A percentile compares a stretch with the other conserved stretches of the same genome.
These are phyloP conservation scores for Bombus confusus DNA, from an alignment of 1,140 invertebrate genomes.

Conservation along the genomic window DNA sequence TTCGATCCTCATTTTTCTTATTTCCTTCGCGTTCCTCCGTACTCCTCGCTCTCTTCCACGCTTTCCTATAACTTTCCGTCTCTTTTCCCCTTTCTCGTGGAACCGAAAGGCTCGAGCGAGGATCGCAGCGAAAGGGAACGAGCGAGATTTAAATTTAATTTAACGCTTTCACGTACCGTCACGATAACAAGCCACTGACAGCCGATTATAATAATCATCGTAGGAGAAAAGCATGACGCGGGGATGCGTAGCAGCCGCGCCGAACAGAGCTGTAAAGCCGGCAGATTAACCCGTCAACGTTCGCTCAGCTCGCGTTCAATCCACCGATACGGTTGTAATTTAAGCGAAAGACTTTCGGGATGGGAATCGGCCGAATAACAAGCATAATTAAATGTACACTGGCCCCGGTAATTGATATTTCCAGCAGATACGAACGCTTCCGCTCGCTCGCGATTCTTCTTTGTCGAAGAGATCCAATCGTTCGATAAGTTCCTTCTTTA, in stretches of 20 bases:
- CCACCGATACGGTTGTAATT: slow-evolving; percentile 53
- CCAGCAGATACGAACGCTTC: slow-evolving; percentile 13
- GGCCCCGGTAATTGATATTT: slow-evolving; percentile 61
- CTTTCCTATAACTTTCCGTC: not conserved
- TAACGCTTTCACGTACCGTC: slow-evolving; percentile 67
- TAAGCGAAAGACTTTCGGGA: slow-evolving; percentile 42
- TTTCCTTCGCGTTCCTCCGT: not conserved
- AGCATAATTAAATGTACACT: slow-evolving; percentile 54
- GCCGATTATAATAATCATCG: slow-evolving; percentile 70
- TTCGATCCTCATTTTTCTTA: not conserved
- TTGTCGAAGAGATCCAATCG: slow-evolving; percentile 5
- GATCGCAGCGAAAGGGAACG: not conserved
- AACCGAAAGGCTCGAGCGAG: not conserved
- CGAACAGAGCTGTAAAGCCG: slow-evolving; percentile 59
- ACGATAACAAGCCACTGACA: slow-evolving; percentile 68
- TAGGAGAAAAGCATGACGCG: slow-evolving; percentile 44
- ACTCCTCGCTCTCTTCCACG: not conserved
- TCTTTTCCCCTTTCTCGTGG: not conserved
- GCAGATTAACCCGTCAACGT: slow-evolving; percentile 65
- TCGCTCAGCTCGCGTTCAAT: not conserved
- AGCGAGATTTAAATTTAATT: slow-evolving; percentile 66
- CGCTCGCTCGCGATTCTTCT: not conserved
- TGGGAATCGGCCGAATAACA: not conserved
- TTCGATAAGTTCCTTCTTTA: not conserved
- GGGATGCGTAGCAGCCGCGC: slow-evolving; percentile 19